Percentiles rank a stretch among this genome's conserved stretches.
Conservation (phyloP, 2,797 vertebrate genomes). For the Yasuhikotakia modesta region DNA sequence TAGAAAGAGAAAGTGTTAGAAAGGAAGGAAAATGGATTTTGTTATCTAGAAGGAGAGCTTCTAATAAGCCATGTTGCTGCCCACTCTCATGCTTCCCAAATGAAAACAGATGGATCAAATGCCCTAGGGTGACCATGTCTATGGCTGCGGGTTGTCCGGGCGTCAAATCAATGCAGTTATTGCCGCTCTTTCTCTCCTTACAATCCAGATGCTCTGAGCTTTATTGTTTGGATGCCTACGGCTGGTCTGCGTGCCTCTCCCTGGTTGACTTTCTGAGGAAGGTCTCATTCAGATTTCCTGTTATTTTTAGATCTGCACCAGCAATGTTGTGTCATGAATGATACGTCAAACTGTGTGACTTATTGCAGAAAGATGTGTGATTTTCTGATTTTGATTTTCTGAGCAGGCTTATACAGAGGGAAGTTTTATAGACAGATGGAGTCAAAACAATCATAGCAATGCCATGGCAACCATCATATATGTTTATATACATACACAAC, state of each 20-base stretch:
- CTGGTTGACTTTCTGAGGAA: background rate
- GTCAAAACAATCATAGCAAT: too few species aligned
- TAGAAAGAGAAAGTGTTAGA: conserved; percentile 39
- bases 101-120: conserved; percentile 42
- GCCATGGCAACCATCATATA: too few species aligned
- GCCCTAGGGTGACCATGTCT: conserved; percentile 42
- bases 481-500: too few species aligned
- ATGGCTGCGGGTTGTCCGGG: conserved; percentile 54
- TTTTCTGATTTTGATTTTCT: too few species aligned
- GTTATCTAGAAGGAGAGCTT: conserved; percentile 53
- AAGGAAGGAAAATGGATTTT: conserved; percentile 62
- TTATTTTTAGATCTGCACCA: background rate
- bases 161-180: conserved; percentile 49
- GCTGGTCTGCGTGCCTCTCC: conserved; percentile 10
- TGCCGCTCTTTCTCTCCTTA: background rate
- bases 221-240: background rate
- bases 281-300: background rate
- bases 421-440: too few species aligned
- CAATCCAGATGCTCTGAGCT: background rate
- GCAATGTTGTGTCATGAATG: background rate
- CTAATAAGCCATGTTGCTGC: conserved; percentile 47
- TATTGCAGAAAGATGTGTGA: background rate
- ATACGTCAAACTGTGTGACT: background rate
- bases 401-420: too few species aligned
- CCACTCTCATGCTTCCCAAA: conserved; percentile 46